Evolutionary conservation across 2,113 vertebrate genomes (phyloP).

Genomic region (Strigops habroptila): DNA sequence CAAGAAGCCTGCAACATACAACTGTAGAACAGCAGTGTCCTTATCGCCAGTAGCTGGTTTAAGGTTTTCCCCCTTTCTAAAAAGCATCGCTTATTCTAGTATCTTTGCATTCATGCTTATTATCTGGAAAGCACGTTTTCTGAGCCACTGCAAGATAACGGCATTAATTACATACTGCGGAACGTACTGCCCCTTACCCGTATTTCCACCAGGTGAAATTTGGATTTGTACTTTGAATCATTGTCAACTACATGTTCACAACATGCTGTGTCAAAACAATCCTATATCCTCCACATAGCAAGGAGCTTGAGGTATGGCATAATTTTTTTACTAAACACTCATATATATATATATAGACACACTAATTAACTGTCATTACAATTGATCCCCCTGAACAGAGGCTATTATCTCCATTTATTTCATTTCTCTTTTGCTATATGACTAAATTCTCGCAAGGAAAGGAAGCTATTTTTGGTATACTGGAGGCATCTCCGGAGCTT

Average conservation of each 20-base stretch:
- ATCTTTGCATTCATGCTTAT: neutral
- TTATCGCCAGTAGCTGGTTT: neutral
- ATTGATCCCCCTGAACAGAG: neutral
- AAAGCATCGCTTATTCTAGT: neutral
- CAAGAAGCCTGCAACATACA: neutral
- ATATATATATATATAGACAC: accelerated
- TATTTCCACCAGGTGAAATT: neutral
- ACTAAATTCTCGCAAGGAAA: neutral
- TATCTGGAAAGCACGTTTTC: neutral
- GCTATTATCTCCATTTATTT: neutral
- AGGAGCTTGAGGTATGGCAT: neutral
- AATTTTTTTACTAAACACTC: neutral
- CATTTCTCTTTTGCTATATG: neutral
- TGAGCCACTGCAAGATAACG: neutral
- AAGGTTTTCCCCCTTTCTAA: neutral
- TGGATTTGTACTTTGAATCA: neutral
- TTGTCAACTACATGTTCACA: neutral
- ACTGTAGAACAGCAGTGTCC: accelerated
- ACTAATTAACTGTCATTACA: neutral
- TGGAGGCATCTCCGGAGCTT: neutral
- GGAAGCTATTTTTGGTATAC: neutral
- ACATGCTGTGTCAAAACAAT: neutral
- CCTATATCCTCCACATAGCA: neutral
- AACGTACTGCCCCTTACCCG: neutral
- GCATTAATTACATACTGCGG: neutral